Percentiles rank a stretch among this genome's conserved stretches.
Evolutionary conservation across 1,140 invertebrate species (phyloP).

Genomic region (Panagrolaimus sp.): DNA sequence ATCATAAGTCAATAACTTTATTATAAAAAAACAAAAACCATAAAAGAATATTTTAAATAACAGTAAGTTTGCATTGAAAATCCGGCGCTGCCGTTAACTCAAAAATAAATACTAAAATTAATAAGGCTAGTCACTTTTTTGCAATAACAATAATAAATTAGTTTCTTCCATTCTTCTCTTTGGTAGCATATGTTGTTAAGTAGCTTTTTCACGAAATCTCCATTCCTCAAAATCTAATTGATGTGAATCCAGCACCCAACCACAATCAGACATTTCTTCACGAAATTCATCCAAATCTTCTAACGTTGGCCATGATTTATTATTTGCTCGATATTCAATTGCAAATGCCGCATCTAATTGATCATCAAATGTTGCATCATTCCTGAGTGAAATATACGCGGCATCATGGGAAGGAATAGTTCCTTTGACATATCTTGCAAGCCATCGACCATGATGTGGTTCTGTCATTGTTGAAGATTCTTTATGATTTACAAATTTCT

Average conservation of each 20-base stretch:
- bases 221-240: slow-evolving; percentile 37
- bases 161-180: no score
- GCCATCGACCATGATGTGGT: background rate
- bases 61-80: no score
- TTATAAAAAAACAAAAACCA: no score
- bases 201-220: slow-evolving; percentile 20
- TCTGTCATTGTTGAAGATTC: background rate
- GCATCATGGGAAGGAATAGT: background rate
- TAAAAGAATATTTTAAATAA: no score
- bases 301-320: no score
- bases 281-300: background rate
- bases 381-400: background rate
- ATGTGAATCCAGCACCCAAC: slow-evolving; percentile 26
- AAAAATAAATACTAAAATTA: no score
- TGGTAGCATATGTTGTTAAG: background rate
- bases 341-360: slow-evolving; percentile 1
- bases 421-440: background rate
- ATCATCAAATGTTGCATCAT: slow-evolving; percentile 1
- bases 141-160: no score
- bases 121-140: no score
- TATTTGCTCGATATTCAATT: background rate
- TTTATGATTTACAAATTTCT: no score
- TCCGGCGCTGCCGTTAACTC: no score
- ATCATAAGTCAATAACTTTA: no score
- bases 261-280: slow-evolving; percentile 13